Evolutionary conservation across 2,113 vertebrate species (phyloP), one percentile per base, ranked within the genome.

Genomic region (Jacana jacana): DNA sequence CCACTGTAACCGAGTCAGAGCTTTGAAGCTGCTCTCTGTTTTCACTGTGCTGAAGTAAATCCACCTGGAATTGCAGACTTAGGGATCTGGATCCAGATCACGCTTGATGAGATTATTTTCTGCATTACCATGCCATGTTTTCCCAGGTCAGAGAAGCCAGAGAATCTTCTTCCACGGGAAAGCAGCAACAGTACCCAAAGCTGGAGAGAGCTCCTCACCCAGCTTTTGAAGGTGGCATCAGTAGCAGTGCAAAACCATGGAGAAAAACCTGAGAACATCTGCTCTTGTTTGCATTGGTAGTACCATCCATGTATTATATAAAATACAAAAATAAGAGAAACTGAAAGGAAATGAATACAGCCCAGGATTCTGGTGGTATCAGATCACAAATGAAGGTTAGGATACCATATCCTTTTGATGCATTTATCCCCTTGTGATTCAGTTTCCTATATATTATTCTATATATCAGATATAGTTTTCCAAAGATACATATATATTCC

Each of bases 311-410:
- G 81, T 91, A 93, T 97, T 95, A 97, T 86, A 97, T 88, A 97
- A 97, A 97, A 97, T 86, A 95, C 69, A 85, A 90, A 95, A 97
- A 95, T 95, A 88, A 94, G 85, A 91, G 95, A 97, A 97, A 97
- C 95, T 87, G 95, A 93, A 94, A 96, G 95, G 97, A 97, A 96
- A 95, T 88, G 46, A 96, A 78, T 91, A 97, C 96, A 97, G 95
- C 91, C 91, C 92, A 95, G 93, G 95, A 97, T 97, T 97, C 89
- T 64, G 28, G 51, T 86, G 40, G 84, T 94, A 97, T 93, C 91
- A 93, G 76, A 87, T 95, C 84, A 85, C 84, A 69, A 85, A 85
- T 60, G 71, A 90, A 94, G 81, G 81, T 91, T 52, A 60, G 65
- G 94, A 96, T 69, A 96, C 96, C 95, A 95, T 86, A 96, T 88